These are phyloP conservation scores for Microchirus variegatus DNA, from an alignment of 2,797 vertebrate genomes.

Conservation along the genomic window DNA sequence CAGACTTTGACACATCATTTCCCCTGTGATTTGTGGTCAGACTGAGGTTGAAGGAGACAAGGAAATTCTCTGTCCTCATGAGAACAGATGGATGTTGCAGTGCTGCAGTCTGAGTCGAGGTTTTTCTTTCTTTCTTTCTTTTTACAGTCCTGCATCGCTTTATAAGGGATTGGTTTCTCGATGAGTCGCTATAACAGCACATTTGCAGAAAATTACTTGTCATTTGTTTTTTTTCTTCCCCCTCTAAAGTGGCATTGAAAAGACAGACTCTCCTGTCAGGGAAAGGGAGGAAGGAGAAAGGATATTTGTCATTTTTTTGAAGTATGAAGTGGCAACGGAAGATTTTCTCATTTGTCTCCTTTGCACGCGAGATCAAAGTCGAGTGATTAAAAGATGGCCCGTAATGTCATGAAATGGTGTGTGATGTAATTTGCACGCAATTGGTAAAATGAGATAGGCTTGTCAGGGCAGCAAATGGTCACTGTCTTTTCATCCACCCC, in stretches of 20 bases:
- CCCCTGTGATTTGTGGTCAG: conserved; percentile 74
- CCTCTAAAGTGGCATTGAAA: conserved; percentile 3
- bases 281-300: background rate
- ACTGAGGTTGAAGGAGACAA: conserved; percentile 69
- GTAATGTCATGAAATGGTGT: conserved; percentile 43
- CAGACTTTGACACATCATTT: conserved; percentile 74
- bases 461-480: conserved; percentile 65
- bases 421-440: conserved; percentile 73
- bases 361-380: conserved; percentile 48
- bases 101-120: conserved; percentile 37
- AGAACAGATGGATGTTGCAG: conserved; percentile 58
- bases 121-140: conserved; percentile 24
- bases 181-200: conserved; percentile 58
- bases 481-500: conserved; percentile 37
- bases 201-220: conserved; percentile 48
- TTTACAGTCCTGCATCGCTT: conserved; percentile 6
- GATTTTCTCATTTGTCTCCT: conserved; percentile 37
- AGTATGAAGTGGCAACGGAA: background rate
- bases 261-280: conserved; percentile 14
- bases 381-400: conserved; percentile 62
- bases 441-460: conserved; percentile 47
- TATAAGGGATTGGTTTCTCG: conserved; percentile 44
- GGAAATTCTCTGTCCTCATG: conserved; percentile 52
- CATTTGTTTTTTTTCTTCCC: conserved; percentile 5
- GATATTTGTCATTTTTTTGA: conserved; percentile 3